Conservation (phyloP, 2,888 invertebrate genomes). For the Dermolepida albohirtum region DNA sequence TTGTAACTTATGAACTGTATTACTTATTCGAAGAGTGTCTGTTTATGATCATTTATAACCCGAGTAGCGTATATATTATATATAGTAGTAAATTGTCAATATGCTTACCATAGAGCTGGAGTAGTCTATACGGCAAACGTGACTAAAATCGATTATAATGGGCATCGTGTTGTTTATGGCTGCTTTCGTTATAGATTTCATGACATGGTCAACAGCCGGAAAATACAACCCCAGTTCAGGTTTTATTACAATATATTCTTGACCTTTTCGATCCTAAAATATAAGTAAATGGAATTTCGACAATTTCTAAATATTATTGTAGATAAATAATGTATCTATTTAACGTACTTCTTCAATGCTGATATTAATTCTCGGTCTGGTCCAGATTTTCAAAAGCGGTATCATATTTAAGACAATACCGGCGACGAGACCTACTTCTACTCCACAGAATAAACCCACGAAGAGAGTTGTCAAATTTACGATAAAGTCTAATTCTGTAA, state of each 20-base stretch:
- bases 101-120: slow-evolving; percentile 45
- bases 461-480: slow-evolving; percentile 77
- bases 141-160: slow-evolving; percentile 45
- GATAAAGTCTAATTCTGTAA: slow-evolving; percentile 62
- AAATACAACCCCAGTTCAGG: slow-evolving; percentile 78
- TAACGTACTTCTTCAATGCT: not conserved
- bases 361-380: slow-evolving; percentile 69
- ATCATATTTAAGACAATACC: slow-evolving; percentile 76
- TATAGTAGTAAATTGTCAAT: no score
- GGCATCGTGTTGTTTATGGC: slow-evolving; percentile 28
- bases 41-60: no score
- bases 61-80: no score
- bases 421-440: slow-evolving; percentile 83
- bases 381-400: slow-evolving; percentile 74
- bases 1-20: no score
- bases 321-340: no score
- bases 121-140: slow-evolving; percentile 46
- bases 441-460: slow-evolving; percentile 76
- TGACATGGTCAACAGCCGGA: slow-evolving; percentile 76
- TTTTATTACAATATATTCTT: slow-evolving; percentile 70
- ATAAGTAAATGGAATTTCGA: no score
- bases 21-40: no score
- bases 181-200: slow-evolving; percentile 65
- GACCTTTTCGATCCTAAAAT: slow-evolving; percentile 64
- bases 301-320: no score